Conservation (phyloP, 1,140 invertebrate genomes). For the Pemphigus obesinymphae region DNA sequence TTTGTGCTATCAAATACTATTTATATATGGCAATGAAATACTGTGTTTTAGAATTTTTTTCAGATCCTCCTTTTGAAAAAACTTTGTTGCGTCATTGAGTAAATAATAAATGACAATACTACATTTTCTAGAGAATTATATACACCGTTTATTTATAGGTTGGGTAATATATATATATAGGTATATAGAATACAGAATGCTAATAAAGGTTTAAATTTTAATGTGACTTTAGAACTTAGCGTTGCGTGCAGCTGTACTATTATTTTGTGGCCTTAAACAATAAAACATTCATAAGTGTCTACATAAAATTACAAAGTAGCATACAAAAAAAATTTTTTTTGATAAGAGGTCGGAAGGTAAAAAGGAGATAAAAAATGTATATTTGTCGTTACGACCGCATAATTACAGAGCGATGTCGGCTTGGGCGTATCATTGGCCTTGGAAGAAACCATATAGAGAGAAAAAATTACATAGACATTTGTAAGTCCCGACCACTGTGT, state of each 20-base stretch:
- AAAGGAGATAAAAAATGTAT: background rate
- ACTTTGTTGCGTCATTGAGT: no score
- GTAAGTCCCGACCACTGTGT: background rate
- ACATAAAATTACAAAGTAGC: background rate
- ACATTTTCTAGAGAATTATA: no score
- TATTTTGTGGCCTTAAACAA: background rate
- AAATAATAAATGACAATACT: no score
- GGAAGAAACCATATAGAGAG: background rate
- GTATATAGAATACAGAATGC: no score
- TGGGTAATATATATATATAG: no score
- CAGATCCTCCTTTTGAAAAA: no score
- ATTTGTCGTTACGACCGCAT: background rate
- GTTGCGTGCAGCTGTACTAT: background rate
- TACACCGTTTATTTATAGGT: no score
- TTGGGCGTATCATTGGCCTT: background rate
- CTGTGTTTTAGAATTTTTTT: no score
- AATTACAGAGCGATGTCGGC: background rate
- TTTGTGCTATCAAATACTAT: no score
- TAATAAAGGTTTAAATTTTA: background rate
- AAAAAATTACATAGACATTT: background rate
- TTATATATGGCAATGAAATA: no score
- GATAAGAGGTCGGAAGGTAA: background rate
- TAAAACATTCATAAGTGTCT: background rate
- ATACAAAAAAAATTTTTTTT: no score
- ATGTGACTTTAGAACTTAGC: background rate